Evolutionary conservation across 1,140 invertebrate genomes (phyloP).

Genomic region (Agrypnia vestita): DNA sequence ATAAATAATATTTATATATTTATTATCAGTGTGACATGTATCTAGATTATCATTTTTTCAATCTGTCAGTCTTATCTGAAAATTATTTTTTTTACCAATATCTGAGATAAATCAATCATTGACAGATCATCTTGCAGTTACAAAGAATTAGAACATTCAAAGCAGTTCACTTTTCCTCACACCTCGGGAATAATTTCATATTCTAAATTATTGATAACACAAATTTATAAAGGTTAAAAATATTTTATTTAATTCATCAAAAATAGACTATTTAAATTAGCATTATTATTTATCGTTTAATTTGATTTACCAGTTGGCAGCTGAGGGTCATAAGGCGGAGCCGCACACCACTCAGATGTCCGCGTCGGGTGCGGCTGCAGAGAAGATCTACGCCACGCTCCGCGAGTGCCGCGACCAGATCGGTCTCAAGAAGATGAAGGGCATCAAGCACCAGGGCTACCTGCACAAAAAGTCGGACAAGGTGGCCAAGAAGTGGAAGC

Average conservation of each 20-base stretch:
- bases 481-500: conserved; percentile 96
- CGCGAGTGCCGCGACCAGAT: conserved; percentile 92
- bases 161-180: neutral
- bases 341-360: conserved; percentile 74
- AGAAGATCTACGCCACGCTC: conserved; percentile 94
- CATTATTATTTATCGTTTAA: conserved; percentile 64
- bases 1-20: no score
- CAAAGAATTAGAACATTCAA: no score
- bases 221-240: no score
- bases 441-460: conserved; percentile 96
- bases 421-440: conserved; percentile 90
- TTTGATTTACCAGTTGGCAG: conserved; percentile 72
- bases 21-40: no score
- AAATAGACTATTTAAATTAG: no score
- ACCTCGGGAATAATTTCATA: neutral
- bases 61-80: no score
- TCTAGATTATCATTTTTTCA: no score
- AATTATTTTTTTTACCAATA: no score
- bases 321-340: conserved; percentile 74
- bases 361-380: conserved; percentile 81
- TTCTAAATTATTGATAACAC: no score
- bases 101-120: no score
- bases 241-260: no score
- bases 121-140: no score
- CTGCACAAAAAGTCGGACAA: conserved; percentile 95